Evolutionary conservation across 2,797 vertebrate species (phyloP).

Genomic region (Mus minutoides): DNA sequence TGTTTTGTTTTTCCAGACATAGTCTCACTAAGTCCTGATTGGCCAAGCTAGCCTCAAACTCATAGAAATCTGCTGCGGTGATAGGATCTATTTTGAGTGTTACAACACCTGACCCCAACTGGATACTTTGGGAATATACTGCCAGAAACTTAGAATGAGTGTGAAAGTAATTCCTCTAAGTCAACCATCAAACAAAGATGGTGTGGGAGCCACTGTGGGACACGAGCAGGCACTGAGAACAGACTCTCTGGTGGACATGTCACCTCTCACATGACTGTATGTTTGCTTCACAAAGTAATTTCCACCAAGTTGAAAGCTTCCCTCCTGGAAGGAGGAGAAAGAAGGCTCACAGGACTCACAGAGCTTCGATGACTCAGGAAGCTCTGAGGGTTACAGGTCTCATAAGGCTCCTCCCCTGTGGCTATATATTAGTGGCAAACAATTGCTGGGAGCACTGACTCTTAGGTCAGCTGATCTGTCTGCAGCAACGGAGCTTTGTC

Average conservation of each 20-base stretch:
- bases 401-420: background rate
- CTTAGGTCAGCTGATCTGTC: background rate
- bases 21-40: background rate
- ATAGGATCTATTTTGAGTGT: background rate
- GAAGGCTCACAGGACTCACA: background rate
- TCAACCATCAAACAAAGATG: background rate
- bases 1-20: background rate
- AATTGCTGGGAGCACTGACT: background rate
- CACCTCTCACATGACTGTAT: background rate
- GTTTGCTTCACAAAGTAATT: background rate
- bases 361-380: background rate
- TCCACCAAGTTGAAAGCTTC: background rate
- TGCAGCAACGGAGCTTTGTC: background rate
- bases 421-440: background rate
- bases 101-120: background rate
- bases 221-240: background rate
- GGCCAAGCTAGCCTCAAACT: background rate
- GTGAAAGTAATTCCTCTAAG: slow-evolving; percentile 24
- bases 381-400: background rate
- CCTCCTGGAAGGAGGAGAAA: background rate
- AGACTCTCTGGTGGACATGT: background rate
- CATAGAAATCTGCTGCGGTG: too few species aligned
- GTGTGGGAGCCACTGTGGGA: background rate
- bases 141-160: slow-evolving; percentile 17
- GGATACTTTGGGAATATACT: background rate